Evolutionary conservation across 2,888 invertebrate genomes (phyloP), one percentile per base, ranked within the genome.

Genomic region (Nematopogon swammerdamellus): DNA sequence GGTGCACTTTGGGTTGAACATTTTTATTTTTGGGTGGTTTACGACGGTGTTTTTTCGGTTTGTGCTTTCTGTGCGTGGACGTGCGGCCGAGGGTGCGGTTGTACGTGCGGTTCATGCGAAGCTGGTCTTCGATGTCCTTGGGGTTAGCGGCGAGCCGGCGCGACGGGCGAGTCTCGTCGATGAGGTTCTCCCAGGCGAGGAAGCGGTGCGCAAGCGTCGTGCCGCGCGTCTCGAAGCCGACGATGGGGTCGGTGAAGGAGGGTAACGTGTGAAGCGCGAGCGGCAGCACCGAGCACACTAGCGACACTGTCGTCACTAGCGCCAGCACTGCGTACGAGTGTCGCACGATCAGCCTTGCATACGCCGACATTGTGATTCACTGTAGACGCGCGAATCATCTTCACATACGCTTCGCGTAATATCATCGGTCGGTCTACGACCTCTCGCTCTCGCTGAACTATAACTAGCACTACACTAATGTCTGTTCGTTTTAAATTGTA

Each of bases 211-310:
- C 87, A 59, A 96, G 82, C 45, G 81, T 75, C 1, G 95, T 96
- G n/a, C 95, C 95, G 54, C 96, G 83, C 14, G 95, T 89, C 68
- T 95, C 94, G 72, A 96, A 97, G 3, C 96, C 96, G 85, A 94
- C 73, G 63, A 91, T 86, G 19, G 95, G 95, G 69, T 95, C 92
- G 55, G 87, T 85, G 73, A 96, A 95, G 67, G 89, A 87, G 36
- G 94, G 95, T 43, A 74, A 57, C 19, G 67, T 62, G 60, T 65
- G 75, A 57, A 65, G 74, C 52, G 75, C 58, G 44, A 80, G 57
- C 2, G 80, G 77, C 49, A 80, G 65, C 46, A 76, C 64, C 50
- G 77, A 74, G 16, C 79, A 65, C 53, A 68, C 56, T 42, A 73
- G 72, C 49, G 71, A 74, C 54, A 77, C 63, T 51, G 65, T 62